Evolutionary conservation across 1,140 invertebrate genomes (phyloP), one percentile per base, ranked within the genome.

Genomic region (Atta colombica): DNA sequence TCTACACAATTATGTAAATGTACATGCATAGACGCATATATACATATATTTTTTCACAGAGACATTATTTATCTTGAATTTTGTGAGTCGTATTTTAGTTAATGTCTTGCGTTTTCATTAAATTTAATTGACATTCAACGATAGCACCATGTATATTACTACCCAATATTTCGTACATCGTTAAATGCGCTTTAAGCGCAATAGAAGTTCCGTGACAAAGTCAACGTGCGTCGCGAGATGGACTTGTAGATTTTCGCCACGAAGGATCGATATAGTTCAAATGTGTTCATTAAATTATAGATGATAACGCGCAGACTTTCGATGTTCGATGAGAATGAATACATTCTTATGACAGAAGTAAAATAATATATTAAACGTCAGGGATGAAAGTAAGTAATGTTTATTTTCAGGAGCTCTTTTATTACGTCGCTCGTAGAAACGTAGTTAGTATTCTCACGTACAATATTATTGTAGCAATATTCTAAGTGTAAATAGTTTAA

Each of bases 271-370:
- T 65, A 84, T 84, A 87, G 66, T 84, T 87, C 68, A 74, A 66
- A 87, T 58, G 86, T 87, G 86, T 87, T 87, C 86, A 85, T 63
- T 84, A 84, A 84, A 87, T 87, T 75, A 85, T 74, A 85, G 53
- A 87, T 14, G 31, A 86, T 53, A 85, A 55, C 21, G 18, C 49
- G 45, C 55, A 80, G 14, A 72, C 31, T 80, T 86, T 60, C 45
- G 35, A 82, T 71, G 85, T 71, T 82, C 45, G 85, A 86, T 82
- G 60, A 39, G 65, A 49, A 21, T 39, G 16, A 28, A 45, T 45
- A 45, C 39, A 8, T 45, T 45, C 8, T 45, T 45, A 45, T 7
- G 39, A 53, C 31, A 31, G 63, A 65, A 71, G 7, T 86, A 51
- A 53, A 45, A 45, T 45, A 45, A 82, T 71, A 69, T 16, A 39